phyloP scores from a whole-genome alignment of 2,113 vertebrate species.

The Galemys pyrenaicus region DNA sequence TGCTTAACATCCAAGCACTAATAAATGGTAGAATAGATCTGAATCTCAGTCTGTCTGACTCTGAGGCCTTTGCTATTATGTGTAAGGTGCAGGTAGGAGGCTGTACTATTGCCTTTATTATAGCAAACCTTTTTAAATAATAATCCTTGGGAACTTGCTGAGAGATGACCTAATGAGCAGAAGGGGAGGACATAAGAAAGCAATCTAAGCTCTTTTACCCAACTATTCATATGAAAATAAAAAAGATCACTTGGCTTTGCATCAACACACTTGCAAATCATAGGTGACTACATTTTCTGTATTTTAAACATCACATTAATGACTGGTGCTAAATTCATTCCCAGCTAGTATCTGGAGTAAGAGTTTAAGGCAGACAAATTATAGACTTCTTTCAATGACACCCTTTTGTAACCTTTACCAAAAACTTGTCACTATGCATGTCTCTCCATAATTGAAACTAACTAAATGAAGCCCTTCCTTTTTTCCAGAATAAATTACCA shows the following conservation, averaged over 20 bases:
- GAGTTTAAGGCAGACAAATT: not conserved
- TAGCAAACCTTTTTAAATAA: not conserved
- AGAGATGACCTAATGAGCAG: not conserved
- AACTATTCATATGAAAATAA: not conserved
- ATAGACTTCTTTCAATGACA: not conserved
- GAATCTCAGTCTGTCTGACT: not conserved
- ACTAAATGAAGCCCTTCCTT: not conserved
- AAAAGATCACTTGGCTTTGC: not conserved
- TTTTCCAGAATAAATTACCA: constrained; percentile 38
- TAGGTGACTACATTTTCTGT: not conserved
- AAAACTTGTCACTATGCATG: not conserved
- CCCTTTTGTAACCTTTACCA: not conserved
- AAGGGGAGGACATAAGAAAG: not conserved
- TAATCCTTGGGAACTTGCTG: not conserved
- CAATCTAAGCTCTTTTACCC: not conserved
- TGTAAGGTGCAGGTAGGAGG: fast-evolving
- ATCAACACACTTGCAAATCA: not conserved
- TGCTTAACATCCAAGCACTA: not conserved
- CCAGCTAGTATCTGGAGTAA: not conserved
- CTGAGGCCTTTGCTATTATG: not conserved
- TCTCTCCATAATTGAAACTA: not conserved
- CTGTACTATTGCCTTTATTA: not conserved
- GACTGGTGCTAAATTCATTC: constrained; percentile 28
- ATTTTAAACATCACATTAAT: constrained; percentile 13
- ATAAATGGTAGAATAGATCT: not conserved